Base-by-base conservation (phyloP, 2,888 invertebrate species). In the Eupeodes luniger region DNA sequence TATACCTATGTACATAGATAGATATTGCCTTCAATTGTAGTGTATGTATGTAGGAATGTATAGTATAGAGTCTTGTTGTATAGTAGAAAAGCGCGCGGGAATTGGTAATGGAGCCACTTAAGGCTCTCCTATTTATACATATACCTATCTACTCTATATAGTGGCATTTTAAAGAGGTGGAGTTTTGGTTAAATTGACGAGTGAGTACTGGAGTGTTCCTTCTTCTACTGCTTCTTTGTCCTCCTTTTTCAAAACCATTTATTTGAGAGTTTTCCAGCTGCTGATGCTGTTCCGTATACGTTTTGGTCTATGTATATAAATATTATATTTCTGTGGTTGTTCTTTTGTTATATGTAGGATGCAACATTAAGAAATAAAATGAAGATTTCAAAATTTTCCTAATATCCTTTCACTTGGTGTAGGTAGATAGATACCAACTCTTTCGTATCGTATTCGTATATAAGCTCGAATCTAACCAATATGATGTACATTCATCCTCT, bases 311-410 rank as follows among this genome's bases (percentile, higher is more conserved):
- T 27, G 27, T 27, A 27, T 27, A 27, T 27, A 27, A 27, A 40
- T 9, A 40, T 36, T 14, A 44, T 16, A 36, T 57, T 69, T 64
- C 47, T 49, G 27, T 64, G 44, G 47, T 36, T 27, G 9, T 70
- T 76, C 76, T 67, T 75, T 83, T 87, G 80, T 77, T 80, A 40
- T 40, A 40, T 1, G 6, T 36, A 34, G 61, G 47, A 72, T 61
- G 86, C 81, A 81, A 85, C 61, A 66, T 76, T 77, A 59, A 76
- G 83, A 83, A 83, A 76, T 64, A 27, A 78, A 75, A 80, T 80
- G 64, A 87, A 83, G 79, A 87, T 83, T 83, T 87, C 70, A 72
- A 79, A 79, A 83, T 79, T 79, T 81, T 86, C 86, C 70, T 83
- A 87, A 87, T 80, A 80, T 83, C 76, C 76, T 72, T 76, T 79